Conservation (phyloP, 2,888 invertebrate genomes). For the Leptothorax acervorum region DNA sequence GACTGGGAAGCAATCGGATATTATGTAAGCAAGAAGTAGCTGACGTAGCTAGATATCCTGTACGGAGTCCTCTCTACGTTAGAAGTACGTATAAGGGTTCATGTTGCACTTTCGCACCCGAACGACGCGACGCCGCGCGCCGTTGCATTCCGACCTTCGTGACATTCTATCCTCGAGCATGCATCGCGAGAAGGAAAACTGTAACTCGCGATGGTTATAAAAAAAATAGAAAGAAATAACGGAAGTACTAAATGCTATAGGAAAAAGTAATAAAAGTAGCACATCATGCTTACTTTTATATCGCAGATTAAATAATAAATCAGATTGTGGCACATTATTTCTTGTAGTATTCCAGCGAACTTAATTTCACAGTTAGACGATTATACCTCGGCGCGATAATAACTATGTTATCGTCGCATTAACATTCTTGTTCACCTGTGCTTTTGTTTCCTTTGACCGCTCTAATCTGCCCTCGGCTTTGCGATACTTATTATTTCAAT, state of each 20-base stretch:
- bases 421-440: constrained; percentile 47
- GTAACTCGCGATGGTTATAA: neutral
- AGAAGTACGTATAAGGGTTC: constrained; percentile 56
- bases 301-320: constrained; percentile 27
- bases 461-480: constrained; percentile 47
- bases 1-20: constrained; percentile 78
- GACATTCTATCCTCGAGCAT: constrained; percentile 6
- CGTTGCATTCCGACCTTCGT: constrained; percentile 39
- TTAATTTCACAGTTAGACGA: constrained; percentile 49
- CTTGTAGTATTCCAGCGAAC: constrained; percentile 1
- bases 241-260: neutral
- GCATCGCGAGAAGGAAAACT: neutral
- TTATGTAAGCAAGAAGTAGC: constrained; percentile 75
- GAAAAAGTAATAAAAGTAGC: neutral
- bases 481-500: constrained; percentile 36
- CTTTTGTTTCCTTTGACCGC: constrained; percentile 40
- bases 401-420: constrained; percentile 48
- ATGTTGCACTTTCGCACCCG: constrained; percentile 71
- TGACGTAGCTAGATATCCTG: constrained; percentile 48
- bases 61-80: neutral
- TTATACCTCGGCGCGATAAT: constrained; percentile 20
- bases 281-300: neutral
- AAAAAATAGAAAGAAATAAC: neutral
- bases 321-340: neutral
- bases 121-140: constrained; percentile 49